phyloP scores from a whole-genome alignment of 1,140 invertebrate genomes.

The Lepidurus packardi region DNA sequence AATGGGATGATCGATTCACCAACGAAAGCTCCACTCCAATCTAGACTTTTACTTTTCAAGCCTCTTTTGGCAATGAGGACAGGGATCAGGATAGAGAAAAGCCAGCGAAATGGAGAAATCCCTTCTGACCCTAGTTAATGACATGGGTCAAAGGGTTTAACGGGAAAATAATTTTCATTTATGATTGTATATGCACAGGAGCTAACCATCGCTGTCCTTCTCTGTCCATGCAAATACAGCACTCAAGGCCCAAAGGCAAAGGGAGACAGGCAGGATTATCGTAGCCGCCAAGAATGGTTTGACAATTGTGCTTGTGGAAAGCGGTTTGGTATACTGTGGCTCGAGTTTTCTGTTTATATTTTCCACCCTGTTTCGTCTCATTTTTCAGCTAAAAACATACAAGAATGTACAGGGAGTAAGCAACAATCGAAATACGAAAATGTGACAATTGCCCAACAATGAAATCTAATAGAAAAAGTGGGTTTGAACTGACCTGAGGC shows the following conservation, averaged over 20 bases:
- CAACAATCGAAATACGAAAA: too few relatives aligned
- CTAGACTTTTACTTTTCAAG: constrained; percentile 59
- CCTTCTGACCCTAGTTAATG: constrained; percentile 51
- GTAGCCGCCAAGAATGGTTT: not conserved
- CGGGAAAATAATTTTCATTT: not conserved
- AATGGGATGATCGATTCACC: constrained; percentile 47
- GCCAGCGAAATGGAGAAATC: constrained; percentile 66
- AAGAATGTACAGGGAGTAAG: too few relatives aligned
- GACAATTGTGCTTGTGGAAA: not conserved
- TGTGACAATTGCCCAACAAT: too few relatives aligned
- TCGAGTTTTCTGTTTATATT: not conserved
- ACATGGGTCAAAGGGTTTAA: not conserved
- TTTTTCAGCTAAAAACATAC: too few relatives aligned
- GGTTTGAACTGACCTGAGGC: too few relatives aligned
- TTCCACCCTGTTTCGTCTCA: not conserved
- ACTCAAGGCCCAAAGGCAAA: constrained; percentile 23
- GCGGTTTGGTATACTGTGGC: constrained; percentile 30
- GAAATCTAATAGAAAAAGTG: too few relatives aligned
- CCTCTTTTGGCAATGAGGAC: constrained; percentile 61
- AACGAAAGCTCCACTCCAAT: constrained; percentile 61
- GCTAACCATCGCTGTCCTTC: not conserved
- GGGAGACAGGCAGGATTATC: constrained; percentile 2
- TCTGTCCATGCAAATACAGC: constrained; percentile 29
- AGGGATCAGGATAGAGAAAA: constrained; percentile 61
- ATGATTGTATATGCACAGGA: not conserved